Conservation (phyloP, 2,888 invertebrate species). For the Mythimna impura region DNA sequence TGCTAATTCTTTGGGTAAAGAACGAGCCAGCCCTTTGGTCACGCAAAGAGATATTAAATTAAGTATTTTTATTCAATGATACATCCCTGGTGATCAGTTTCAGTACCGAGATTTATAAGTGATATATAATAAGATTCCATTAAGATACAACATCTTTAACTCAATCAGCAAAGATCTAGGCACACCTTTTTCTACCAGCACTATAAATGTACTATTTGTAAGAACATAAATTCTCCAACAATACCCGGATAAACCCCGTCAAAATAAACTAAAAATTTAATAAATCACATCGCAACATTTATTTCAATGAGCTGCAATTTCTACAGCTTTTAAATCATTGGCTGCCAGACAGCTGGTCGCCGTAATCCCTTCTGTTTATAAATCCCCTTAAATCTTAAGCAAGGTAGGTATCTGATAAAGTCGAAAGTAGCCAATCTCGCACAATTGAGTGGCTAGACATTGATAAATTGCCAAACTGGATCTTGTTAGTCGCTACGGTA, state of each 20-base stretch:
- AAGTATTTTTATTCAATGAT: background rate
- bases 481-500: constrained; percentile 64
- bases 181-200: constrained; percentile 38
- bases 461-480: constrained; percentile 69
- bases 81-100: background rate
- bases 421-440: constrained; percentile 66
- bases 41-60: background rate
- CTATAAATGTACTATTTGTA: constrained; percentile 31
- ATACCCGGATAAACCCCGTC: constrained; percentile 52
- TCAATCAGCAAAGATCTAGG: constrained; percentile 1
- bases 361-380: constrained; percentile 65
- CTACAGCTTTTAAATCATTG: constrained; percentile 65
- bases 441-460: constrained; percentile 66
- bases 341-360: constrained; percentile 64
- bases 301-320: constrained; percentile 57
- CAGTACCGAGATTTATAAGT: background rate
- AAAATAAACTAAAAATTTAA: constrained; percentile 50
- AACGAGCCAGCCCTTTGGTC: too few species aligned
- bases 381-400: constrained; percentile 64
- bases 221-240: constrained; percentile 49
- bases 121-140: background rate
- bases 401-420: constrained; percentile 67
- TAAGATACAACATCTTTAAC: constrained; percentile 3
- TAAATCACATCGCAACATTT: constrained; percentile 53
- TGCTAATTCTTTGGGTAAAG: too few species aligned